Evolutionary conservation across 2,113 vertebrate genomes (phyloP), one percentile per base, ranked within the genome.

Genomic region (Neolamprologus devosi): DNA sequence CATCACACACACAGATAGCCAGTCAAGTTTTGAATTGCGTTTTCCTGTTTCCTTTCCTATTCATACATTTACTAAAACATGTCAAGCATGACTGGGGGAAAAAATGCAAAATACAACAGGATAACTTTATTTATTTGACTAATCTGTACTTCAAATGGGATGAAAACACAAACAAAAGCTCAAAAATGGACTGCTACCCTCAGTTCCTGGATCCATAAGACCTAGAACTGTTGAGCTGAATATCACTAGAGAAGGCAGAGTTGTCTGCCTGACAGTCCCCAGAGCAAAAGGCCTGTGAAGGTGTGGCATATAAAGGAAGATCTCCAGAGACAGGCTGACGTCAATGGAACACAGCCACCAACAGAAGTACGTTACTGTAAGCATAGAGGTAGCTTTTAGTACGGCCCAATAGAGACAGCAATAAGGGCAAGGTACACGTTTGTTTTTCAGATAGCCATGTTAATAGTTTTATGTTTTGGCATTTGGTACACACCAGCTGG

Each of bases 281-380:
- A 40, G 81, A 85, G 85, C 11, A n/a, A 79, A 82, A 63, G 37
- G 47, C 53, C 16, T 60, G 60, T 73, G 58, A 85, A 85, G 87
- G 86, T 89, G 89, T 88, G 81, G 80, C 84, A 81, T 86, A 86
- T 84, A 85, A 75, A 90, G 63, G 81, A 87, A 26, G 58, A 51
- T 90, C 91, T 82, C 37, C 26, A 30, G 91, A 82, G 93, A 85
- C 57, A 58, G 6, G 42, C 70, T 93, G 92, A 93, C 83, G 84
- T 94, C 88, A 93, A 4, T 89, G 88, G 55, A 89, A 68, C 75
- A 84, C 86, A 78, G 33, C 68, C 73, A 58, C 5, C 75, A 88
- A 68, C 55, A 84, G 70, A 47, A 80, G 28, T 33, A 7, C 23
- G 81, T 85, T 40, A 70, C 86, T 88, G 80, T 33, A 87, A 88